Evolutionary conservation across 23 tunicate genomes (phyloP), one percentile per base, ranked within the genome.

Genomic region (Corella eumyota): DNA sequence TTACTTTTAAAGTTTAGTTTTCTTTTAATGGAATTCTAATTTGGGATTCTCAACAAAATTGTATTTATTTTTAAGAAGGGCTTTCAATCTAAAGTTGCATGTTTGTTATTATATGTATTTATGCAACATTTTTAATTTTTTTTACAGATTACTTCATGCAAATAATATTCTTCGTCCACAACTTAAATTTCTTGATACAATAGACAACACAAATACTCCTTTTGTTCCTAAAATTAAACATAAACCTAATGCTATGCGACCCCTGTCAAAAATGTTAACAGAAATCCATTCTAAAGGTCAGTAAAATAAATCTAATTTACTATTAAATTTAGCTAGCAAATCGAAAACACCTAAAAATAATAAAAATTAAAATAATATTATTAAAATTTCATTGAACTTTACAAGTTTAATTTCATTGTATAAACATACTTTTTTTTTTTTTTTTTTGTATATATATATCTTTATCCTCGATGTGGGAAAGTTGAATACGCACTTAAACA

Each of bases 131-230:
- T 9, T 9, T 9, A 51, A n/a, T 7, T 32, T 51, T 27, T 34
- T 32, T 6, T 62, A 25, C 68, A 83, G 85, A 55, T 53, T 82
- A 25, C 45, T 72, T 34, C 84, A 76, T 59, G 86, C 93, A 23
- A 66, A 77, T 26, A 71, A 78, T 49, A 76, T 92, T 35, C 1
- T 85, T 19, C 63, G 91, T 32, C 98, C 98, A 13, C 98, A 92
- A 61, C 55, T 68, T 0, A 71, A 81, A 52, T 92, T 92, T 56
- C 71, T 66, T 21, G 86, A 92, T 19, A 66, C 45, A 52, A 69
- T 83, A 38, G 93, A 92, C 77, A 92, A 92, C 46, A 58, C 72
- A 6, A 76, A 69, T 72, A 30, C 81, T 23, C 98, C 93, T 7
- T 92, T 92, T 71, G 65, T 92, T 32, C 98, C 98, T 9, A 75